Conservation (phyloP, 1,140 invertebrate genomes). For the Tetramorium parvispinum region DNA sequence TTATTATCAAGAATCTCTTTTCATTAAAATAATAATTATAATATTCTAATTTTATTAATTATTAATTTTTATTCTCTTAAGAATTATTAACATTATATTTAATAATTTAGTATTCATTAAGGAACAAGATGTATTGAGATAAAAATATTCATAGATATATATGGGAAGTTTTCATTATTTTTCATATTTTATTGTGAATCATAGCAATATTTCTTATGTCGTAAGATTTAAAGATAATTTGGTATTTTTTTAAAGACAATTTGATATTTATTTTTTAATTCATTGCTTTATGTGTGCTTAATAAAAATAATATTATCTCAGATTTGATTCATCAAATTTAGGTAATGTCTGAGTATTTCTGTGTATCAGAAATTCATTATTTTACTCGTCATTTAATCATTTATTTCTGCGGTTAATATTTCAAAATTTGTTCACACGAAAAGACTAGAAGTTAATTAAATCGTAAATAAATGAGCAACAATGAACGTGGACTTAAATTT, state of each 20-base stretch:
- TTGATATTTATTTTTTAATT: not conserved
- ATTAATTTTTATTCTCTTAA: not conserved
- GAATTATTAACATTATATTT: not conserved
- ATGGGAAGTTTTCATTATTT: not conserved
- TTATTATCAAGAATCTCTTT: not conserved
- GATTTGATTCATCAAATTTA: not conserved
- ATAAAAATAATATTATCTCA: not conserved
- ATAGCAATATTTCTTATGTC: not conserved
- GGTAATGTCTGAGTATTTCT: too few relatives aligned
- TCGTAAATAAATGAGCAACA: conserved; percentile 26
- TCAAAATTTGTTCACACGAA: not conserved
- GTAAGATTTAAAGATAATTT: not conserved
- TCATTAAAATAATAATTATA: not conserved
- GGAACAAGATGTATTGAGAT: not conserved
- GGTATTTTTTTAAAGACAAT: not conserved
- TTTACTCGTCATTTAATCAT: not conserved
- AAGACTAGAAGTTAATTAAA: conserved; percentile 25
- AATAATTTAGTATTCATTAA: not conserved
- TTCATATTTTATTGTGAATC: not conserved
- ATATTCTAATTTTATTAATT: not conserved
- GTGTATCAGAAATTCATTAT: not conserved
- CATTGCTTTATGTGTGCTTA: not conserved
- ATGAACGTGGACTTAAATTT: conserved; percentile 25
- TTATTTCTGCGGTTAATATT: not conserved
- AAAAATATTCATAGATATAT: not conserved